Evolutionary conservation across 2,888 invertebrate species (phyloP), one percentile per base, ranked within the genome.

Genomic region (Rhopalosiphum nymphaeae): DNA sequence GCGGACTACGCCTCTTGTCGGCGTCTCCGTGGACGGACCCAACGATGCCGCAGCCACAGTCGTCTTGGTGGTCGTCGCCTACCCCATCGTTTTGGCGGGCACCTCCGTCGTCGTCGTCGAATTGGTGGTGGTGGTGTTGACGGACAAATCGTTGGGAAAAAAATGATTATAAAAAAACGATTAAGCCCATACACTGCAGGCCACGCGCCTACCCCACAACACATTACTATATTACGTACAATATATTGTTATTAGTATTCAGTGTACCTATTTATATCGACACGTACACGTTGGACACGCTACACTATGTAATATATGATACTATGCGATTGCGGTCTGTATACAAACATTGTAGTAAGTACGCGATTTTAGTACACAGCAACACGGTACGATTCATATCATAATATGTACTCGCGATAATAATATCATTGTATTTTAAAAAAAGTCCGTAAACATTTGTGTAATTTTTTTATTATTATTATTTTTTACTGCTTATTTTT

Each of bases 61-160:
- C 90, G 4, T n/a, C 29, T 10, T 90, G 61, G 90, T 67, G 90
- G 90, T 36, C 90, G n/a, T 46, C 46, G 67, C 36, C 90, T 11
- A 4, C 46, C 13, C 67, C 61, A 9, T 26, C 89, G 2, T 29
- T 49, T 44, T 89, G 89, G 89, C 25, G 89, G 57, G 29, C 89
- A 56, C 36, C 89, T 25, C 56, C 89, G 2, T 25, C 29, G 25
- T 53, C 46, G 42, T 56, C 89, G 26, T 89, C 89, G 13, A 42
- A 57, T 42, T 89, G 89, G 89, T 89, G 57, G 57, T 78, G 78
- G 78, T 78, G 78, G 78, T 36, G 78, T 36, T 78, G 36, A 67
- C 16, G 67, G 9, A n/a, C 78, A 36, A 36, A 78, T 78, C 78
- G 36, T 36, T 7, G 16, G n/a, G 36, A 36, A 78, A 78, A 78